These are phyloP conservation scores for Folsomia candida DNA, from an alignment of 2,888 invertebrate species.

Conservation along the genomic window DNA sequence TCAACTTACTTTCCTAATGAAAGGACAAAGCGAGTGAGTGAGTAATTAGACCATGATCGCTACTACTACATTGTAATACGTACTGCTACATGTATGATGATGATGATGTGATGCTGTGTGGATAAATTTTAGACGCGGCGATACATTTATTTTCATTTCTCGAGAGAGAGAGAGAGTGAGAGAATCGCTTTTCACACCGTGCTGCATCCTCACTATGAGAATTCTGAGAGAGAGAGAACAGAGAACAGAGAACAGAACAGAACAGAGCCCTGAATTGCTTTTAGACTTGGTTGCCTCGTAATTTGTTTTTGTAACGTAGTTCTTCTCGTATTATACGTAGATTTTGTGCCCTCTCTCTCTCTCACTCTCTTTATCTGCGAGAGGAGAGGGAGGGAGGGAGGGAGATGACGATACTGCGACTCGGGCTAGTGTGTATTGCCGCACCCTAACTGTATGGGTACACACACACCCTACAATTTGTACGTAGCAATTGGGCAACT, in stretches of 20 bases:
- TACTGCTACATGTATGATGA: too few species aligned
- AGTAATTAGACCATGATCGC: background rate
- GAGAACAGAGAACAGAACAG: background rate
- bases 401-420: background rate
- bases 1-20: background rate
- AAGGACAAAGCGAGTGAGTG: background rate
- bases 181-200: background rate
- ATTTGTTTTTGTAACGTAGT: background rate
- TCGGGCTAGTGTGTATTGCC: background rate
- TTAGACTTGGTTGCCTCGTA: background rate
- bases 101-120: too few species aligned
- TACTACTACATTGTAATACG: too few species aligned
- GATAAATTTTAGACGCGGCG: background rate
- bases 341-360: too few species aligned
- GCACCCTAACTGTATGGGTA: conserved; percentile 23
- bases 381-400: background rate
- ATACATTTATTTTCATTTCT: background rate
- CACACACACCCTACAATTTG: conserved; percentile 6
- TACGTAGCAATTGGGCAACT: conserved; percentile 7
- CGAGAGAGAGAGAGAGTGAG: background rate
- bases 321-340: background rate
- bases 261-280: background rate
- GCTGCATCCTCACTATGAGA: background rate
- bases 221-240: too few species aligned
- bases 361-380: too few species aligned